These are phyloP conservation scores for Spinibarbus caldwelli DNA, from an alignment of 2,797 vertebrate species.

Conservation along the genomic window DNA sequence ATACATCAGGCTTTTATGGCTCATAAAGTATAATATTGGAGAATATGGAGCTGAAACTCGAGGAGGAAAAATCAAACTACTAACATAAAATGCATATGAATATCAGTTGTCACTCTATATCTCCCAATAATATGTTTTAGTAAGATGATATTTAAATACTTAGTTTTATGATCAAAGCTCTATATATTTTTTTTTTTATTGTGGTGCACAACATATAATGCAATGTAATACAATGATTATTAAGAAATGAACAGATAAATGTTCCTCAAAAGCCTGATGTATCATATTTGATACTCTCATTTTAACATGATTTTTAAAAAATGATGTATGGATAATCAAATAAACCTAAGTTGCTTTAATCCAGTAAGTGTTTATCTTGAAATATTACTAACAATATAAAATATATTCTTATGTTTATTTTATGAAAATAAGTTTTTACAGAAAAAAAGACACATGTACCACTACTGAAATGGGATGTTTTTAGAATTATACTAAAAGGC, in stretches of 20 bases:
- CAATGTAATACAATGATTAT: neutral
- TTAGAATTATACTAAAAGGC: neutral
- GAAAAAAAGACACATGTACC: neutral
- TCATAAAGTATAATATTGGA: neutral
- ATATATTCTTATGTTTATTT: neutral
- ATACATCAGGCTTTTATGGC: neutral
- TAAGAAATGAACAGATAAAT: neutral
- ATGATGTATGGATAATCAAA: neutral
- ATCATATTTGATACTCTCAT: neutral
- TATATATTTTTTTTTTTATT: neutral
- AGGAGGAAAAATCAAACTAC: neutral
- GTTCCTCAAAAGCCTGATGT: neutral
- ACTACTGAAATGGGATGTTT: neutral
- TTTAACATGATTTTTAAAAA: neutral
- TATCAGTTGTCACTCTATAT: neutral
- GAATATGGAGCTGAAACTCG: neutral
- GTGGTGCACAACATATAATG: neutral
- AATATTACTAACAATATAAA: neutral
- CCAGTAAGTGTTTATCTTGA: neutral
- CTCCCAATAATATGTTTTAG: neutral
- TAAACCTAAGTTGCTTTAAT: neutral
- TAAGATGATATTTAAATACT: neutral
- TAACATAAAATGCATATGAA: neutral
- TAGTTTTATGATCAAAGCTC: neutral
- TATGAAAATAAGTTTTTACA: neutral